Evolutionary conservation across 1,140 invertebrate species (phyloP).

Genomic region (Drosophila gunungcola): DNA sequence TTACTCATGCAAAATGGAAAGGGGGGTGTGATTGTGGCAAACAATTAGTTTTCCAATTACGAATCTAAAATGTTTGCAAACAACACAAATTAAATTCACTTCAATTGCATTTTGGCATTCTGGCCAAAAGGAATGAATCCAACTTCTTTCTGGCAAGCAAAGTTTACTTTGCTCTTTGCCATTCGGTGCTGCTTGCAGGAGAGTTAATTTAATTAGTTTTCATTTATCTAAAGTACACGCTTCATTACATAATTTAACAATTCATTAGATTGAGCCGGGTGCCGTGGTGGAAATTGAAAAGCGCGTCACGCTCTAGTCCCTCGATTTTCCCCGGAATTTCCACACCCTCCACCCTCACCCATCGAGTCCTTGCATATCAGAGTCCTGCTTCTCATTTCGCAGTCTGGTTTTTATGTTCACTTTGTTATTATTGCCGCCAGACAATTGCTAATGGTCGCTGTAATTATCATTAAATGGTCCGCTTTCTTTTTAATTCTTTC

Average conservation of each 20-base stretch:
- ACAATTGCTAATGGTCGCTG: conserved; percentile 76
- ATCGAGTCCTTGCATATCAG: conserved; percentile 8
- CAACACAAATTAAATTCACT: conserved; percentile 61
- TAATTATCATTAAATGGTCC: conserved; percentile 74
- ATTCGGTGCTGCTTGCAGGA: conserved; percentile 32
- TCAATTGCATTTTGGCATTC: conserved; percentile 17
- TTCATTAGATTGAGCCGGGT: conserved; percentile 68
- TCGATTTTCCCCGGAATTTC: conserved; percentile 5
- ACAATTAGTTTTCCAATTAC: conserved; percentile 74
- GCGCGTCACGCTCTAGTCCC: conserved; percentile 62
- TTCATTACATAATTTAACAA: conserved; percentile 78
- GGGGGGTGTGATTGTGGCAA: conserved; percentile 43
- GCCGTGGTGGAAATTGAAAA: conserved; percentile 65
- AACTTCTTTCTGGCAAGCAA: conserved; percentile 32
- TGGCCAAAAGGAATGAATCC: background rate
- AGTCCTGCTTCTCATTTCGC: conserved; percentile 15
- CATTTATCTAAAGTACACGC: conserved; percentile 76
- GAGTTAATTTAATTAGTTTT: conserved; percentile 76
- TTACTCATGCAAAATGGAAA: conserved; percentile 61
- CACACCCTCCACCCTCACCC: background rate
- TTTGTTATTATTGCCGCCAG: conserved; percentile 73
- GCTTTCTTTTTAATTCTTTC: conserved; percentile 34
- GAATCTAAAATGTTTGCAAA: conserved; percentile 65
- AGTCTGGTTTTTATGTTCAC: conserved; percentile 57
- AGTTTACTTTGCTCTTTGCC: conserved; percentile 48